Base-by-base conservation (phyloP, 2,888 invertebrate species). In the Pogonocherus hispidulus region DNA sequence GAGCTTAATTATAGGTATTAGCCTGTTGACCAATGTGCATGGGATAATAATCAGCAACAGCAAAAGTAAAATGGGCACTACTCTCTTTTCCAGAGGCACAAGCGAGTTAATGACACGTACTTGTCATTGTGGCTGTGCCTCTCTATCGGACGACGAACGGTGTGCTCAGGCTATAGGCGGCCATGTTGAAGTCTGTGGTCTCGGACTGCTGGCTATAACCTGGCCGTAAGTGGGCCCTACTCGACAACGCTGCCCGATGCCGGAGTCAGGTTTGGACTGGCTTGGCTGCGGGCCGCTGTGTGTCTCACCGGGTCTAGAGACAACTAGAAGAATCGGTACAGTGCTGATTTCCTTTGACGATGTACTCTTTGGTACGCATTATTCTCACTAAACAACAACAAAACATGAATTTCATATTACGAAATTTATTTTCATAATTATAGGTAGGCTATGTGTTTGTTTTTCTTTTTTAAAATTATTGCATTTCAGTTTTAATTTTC, bases 61-160 rank as follows among this genome's bases (percentile, higher is more conserved):
- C 52, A 52, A 65, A 73, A 73, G 68, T 84, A 84, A 84, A 83
- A 81, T 84, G 82, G 83, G 80, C 83, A 83, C 82, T 82, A 81
- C 82, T 84, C 83, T 84, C 81, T 84, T 84, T 84, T 85, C 84
- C 85, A 85, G 85, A 85, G 85, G 85, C 85, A 85, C 85, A 83
- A 84, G 84, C 84, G 83, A 79, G 82, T 82, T 84, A 82, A 83
- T 82, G 83, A 80, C 78, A 77, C 76, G 77, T 75, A 76, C 76
- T 80, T 83, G 84, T 84, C 83, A 84, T 84, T 84, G 81, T 82
- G 83, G 84, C 83, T 84, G 84, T 84, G 84, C 84, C 84, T 84
- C 84, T 84, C 82, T 60, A 66, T 66, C 75, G 74, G 72, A 73
- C 73, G 69, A 66, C 76, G 70, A 67, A 69, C 73, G 65, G 75